Percentiles rank a stretch among this genome's conserved stretches.
These are phyloP conservation scores for Caradrina clavipalpis DNA, from an alignment of 2,888 invertebrate species.

Conservation along the genomic window DNA sequence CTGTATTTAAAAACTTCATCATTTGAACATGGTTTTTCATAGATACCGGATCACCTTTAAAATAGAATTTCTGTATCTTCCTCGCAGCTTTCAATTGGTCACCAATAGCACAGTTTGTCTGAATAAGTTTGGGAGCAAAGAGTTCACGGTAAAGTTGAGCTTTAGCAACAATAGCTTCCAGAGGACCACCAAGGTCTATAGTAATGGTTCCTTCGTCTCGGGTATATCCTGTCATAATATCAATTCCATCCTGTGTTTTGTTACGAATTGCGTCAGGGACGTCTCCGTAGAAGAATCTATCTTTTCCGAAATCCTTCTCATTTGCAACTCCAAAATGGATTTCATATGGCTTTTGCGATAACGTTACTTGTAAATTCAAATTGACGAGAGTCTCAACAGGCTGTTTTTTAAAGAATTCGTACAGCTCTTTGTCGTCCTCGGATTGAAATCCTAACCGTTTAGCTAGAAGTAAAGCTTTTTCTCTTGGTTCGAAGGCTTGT, in stretches of 20 bases:
- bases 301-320: constrained; percentile 76
- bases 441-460: constrained; percentile 75
- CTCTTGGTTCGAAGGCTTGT: constrained; percentile 84
- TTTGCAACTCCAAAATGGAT: constrained; percentile 67
- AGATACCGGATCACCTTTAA: constrained; percentile 64
- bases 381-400: constrained; percentile 70
- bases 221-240: constrained; percentile 93
- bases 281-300: constrained; percentile 76
- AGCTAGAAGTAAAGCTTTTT: constrained; percentile 78
- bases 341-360: constrained; percentile 62
- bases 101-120: constrained; percentile 64
- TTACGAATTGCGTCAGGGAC: constrained; percentile 78
- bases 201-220: constrained; percentile 92
- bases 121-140: constrained; percentile 72
- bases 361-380: constrained; percentile 61
- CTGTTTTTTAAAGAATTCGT: constrained; percentile 75
- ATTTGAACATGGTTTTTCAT: constrained; percentile 65
- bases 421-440: constrained; percentile 74
- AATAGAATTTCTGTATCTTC: constrained; percentile 72
- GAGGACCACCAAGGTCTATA: constrained; percentile 37
- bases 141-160: constrained; percentile 72
- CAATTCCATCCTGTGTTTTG: constrained; percentile 88
- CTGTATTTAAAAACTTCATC: constrained; percentile 63
- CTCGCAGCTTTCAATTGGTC: constrained; percentile 73
- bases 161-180: constrained; percentile 62